A percentile compares a stretch with the other conserved stretches of the same genome.
Evolutionary conservation across 2,797 vertebrate genomes (phyloP).

Genomic region (Danio kyathit): DNA sequence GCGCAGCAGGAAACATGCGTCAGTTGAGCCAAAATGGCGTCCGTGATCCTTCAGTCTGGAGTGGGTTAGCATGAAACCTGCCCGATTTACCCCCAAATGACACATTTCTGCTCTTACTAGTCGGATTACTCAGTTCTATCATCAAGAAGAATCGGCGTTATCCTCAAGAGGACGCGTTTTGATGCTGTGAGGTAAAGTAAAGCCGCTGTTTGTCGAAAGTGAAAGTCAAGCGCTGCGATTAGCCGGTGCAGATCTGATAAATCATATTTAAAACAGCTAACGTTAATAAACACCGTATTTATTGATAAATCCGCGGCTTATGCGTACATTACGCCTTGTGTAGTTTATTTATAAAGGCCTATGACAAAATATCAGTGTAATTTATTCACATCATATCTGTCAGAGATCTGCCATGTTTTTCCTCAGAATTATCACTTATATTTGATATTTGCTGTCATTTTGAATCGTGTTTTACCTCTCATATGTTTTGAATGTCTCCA

Average conservation of each 20-base stretch:
- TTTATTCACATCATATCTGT: background rate
- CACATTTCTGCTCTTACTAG: background rate
- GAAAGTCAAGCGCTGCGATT: constrained; percentile 30
- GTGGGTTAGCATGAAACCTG: constrained; percentile 61
- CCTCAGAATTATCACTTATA: background rate
- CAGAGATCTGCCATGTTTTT: background rate
- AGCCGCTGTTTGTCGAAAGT: background rate
- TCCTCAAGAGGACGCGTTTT: background rate
- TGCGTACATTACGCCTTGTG: background rate
- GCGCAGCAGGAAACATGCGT: constrained; percentile 20
- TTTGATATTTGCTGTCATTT: background rate
- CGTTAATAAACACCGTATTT: background rate
- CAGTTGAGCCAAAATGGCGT: constrained; percentile 70
- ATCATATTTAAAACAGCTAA: background rate
- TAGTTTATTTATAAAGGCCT: background rate
- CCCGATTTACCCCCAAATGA: background rate
- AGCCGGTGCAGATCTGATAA: background rate
- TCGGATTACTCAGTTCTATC: background rate
- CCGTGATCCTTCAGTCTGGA: constrained; percentile 47
- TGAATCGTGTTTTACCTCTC: background rate
- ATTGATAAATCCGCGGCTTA: background rate
- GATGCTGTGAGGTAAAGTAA: constrained; percentile 50
- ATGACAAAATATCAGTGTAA: background rate
- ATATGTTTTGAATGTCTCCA: background rate
- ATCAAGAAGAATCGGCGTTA: background rate